Conservation (phyloP, 2,888 invertebrate species). For the Netelia melanura region DNA sequence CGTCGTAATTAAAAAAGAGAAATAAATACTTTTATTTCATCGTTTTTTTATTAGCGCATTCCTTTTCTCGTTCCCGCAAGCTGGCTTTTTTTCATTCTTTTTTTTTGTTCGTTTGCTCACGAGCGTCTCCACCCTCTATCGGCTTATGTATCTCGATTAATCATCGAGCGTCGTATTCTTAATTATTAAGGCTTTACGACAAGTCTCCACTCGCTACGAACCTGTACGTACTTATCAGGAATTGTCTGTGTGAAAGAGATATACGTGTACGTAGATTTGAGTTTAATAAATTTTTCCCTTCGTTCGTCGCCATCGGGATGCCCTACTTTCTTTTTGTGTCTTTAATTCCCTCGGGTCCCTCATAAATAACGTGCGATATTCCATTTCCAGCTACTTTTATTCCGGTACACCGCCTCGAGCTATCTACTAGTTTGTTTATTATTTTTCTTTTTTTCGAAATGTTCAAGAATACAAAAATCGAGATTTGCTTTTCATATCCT, state of each 20-base stretch:
- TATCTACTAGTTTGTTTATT: not conserved
- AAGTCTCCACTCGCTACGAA: not conserved
- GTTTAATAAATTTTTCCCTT: not conserved
- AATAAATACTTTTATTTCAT: slow-evolving; percentile 17
- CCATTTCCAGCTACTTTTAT: no score
- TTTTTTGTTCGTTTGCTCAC: not conserved
- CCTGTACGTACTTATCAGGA: not conserved
- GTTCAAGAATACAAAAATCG: no score
- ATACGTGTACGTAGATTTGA: not conserved
- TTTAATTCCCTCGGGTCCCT: no score
- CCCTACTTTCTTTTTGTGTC: not conserved
- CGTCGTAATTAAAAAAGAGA: slow-evolving; percentile 36
- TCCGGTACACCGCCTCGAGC: no score
- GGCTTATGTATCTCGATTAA: not conserved
- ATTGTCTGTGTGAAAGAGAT: not conserved
- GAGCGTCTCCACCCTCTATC: not conserved
- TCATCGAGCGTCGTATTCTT: not conserved
- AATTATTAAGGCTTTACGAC: not conserved
- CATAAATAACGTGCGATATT: no score
- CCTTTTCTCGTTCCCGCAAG: not conserved
- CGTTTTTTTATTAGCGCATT: slow-evolving; percentile 12
- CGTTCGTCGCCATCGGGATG: not conserved
- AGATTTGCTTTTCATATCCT: no score
- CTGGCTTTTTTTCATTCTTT: not conserved
- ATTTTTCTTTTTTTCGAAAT: not conserved